Evolutionary conservation across 2,797 vertebrate species (phyloP).

Genomic region (Tenualosa thibaudeaui): DNA sequence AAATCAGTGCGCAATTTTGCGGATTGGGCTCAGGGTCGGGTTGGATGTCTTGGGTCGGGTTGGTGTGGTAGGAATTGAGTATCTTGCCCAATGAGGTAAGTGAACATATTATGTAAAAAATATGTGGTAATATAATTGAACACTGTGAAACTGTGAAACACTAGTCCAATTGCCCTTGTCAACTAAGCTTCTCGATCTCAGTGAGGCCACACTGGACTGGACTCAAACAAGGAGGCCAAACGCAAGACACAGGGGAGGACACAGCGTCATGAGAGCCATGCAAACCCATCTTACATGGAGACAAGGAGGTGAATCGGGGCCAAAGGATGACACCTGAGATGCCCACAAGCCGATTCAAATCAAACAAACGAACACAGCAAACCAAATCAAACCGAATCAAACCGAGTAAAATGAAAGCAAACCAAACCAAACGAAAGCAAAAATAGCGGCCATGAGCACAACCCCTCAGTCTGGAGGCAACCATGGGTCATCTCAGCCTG

Average conservation of each 20-base stretch:
- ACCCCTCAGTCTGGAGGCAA: slow-evolving; percentile 61
- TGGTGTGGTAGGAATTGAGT: too few species aligned
- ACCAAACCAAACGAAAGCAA: slow-evolving; percentile 40
- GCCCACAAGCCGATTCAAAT: slow-evolving; percentile 32
- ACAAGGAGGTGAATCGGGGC: slow-evolving; percentile 28
- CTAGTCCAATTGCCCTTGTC: background rate
- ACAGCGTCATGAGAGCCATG: slow-evolving; percentile 32
- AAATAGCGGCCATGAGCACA: slow-evolving; percentile 58
- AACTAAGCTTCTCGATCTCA: background rate
- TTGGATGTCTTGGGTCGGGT: too few species aligned
- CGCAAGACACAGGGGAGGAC: background rate
- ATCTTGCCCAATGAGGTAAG: too few species aligned
- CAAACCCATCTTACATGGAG: slow-evolving; percentile 39
- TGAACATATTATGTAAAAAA: too few species aligned
- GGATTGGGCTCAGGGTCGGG: too few species aligned
- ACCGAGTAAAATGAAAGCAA: slow-evolving; percentile 41
- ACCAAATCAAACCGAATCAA: slow-evolving; percentile 18
- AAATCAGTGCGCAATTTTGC: too few species aligned
- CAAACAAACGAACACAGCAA: slow-evolving; percentile 41
- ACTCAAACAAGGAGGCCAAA: background rate
- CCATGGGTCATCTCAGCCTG: slow-evolving; percentile 64
- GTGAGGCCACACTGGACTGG: background rate
- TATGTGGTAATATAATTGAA: too few species aligned
- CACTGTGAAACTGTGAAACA: background rate
- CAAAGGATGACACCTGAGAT: slow-evolving; percentile 51